Conservation (phyloP, 1,140 invertebrate genomes). For the Procambarus clarkii region DNA sequence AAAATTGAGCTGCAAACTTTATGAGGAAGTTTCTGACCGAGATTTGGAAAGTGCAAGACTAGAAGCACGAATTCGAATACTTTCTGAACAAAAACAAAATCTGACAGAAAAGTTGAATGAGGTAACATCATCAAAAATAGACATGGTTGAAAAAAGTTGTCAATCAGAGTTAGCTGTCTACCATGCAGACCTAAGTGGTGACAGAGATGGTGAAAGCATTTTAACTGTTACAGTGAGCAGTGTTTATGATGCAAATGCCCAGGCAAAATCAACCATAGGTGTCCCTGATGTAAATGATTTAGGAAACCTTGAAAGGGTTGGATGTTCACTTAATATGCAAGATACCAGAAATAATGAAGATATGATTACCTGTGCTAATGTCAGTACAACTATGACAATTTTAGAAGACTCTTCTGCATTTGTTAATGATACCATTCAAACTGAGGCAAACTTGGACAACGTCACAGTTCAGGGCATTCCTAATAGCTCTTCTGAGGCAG, state of each 20-base stretch:
- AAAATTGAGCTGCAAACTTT: slow-evolving; percentile 41
- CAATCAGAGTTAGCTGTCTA: neutral
- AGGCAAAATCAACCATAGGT: neutral
- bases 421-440: neutral
- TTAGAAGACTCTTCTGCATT: neutral
- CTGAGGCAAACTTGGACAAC: neutral
- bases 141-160: slow-evolving; percentile 8
- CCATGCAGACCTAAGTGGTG: neutral
- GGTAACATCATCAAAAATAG: neutral
- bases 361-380: neutral
- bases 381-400: neutral
- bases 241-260: neutral
- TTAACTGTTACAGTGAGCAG: neutral
- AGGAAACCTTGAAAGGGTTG: neutral
- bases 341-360: neutral
- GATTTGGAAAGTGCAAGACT: slow-evolving; percentile 50
- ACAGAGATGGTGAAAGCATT: neutral
- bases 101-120: slow-evolving; percentile 21
- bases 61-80: slow-evolving; percentile 49
- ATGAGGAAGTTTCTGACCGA: slow-evolving; percentile 43
- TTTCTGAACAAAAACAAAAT: slow-evolving; percentile 38
- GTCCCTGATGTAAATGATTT: neutral
- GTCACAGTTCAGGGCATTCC: neutral
- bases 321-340: neutral
- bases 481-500: neutral